Evolutionary conservation across 2,797 vertebrate species (phyloP), one percentile per base, ranked within the genome.

Genomic region (Knipowitschia caucasica): DNA sequence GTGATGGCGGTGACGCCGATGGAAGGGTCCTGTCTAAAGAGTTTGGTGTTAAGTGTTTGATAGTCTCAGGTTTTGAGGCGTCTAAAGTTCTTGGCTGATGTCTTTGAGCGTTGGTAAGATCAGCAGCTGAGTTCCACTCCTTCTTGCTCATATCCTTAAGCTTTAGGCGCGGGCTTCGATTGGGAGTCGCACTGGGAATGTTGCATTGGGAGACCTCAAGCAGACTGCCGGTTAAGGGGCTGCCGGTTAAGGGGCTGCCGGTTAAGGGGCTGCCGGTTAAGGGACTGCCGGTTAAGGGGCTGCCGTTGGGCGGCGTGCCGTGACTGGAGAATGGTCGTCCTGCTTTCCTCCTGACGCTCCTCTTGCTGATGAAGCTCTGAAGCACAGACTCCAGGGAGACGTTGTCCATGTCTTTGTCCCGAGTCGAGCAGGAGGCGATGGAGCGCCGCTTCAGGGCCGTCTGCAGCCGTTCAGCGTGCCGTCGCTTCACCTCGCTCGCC

Each of bases 371-470:
- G 36, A 89, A 68, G 55, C 53, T 83, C 21, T 91, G 83, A 4
- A 92, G 78, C 3, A 91, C 34, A 1, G 74, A 85, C 58, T 92
- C 91, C 35, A 92, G 67, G 1, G 89, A 85, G 18, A 89, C 45
- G 0, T 82, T 85, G 5, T 89, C 83, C 62, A 92, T 77, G 53
- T 89, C 91, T 47, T 88, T 89, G 66, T 94, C 92, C 56, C 69
- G 78, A 0, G 55, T 62, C 14, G 92, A 92, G 73, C 92, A 93
- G 43, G 89, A 91, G 33, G 92, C 91, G 0, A 87, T 93, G 18
- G 92, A 93, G 29, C 89, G 73, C 15, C 89, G 87, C 59, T 91
- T 91, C 42, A 70, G 23, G 2, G 71, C 12, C 6, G 7, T 75
- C 29, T 89, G 71, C 39, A 86, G 29, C 33, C 74, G 62, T 27